Base-by-base conservation (phyloP, 1,140 invertebrate species). In the Bilobella aurantiaca region DNA sequence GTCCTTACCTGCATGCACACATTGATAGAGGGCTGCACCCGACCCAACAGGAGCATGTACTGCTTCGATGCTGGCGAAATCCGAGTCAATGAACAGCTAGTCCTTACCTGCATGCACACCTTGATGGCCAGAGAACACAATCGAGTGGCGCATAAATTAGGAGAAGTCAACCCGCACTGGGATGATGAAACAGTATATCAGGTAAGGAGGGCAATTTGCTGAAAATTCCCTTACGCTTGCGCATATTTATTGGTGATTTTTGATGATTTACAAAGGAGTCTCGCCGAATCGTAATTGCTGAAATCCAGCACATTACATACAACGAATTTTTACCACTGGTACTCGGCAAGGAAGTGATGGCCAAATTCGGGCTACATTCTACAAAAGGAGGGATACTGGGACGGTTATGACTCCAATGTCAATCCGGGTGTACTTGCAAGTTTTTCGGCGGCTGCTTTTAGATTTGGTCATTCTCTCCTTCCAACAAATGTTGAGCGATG, bases 321-420 rank as follows among this genome's bases (percentile, higher is more conserved):
- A 94, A 93, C 74, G 93, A 97, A 79, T 98, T 93, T 77, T 77
- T 98, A 59, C 94, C 94, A 23, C 91, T 96, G 74, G 78, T 97
- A 8, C 80, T 97, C 3, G 93, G 94, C 16, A 93, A 93, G 77
- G 89, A 95, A 70, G 86, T 93, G 23, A 94, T 96, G 89, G 83
- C 90, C 73, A 93, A 93, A 77, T 93, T 93, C 75, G 90, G 88
- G 53, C 79, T 93, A 62, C n/a, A 80, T 92, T 14, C 78, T 91
- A 2, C 84, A 90, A 71, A 92, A 91, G 80, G 84, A 91, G 70
- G 79, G 84, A 27, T 77, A 78, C 65, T 85, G 83, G 73, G 75
- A 77, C 46, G 82, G 83, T 1, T 87, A 87, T 74, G 78, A 85
- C 66, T 67, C 74, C 14, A 75, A 73, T 31, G 74, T 80, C 14